Percentiles rank a stretch among this genome's conserved stretches.
Conservation (phyloP, 2,797 vertebrate species). For the Pangasius macronema region DNA sequence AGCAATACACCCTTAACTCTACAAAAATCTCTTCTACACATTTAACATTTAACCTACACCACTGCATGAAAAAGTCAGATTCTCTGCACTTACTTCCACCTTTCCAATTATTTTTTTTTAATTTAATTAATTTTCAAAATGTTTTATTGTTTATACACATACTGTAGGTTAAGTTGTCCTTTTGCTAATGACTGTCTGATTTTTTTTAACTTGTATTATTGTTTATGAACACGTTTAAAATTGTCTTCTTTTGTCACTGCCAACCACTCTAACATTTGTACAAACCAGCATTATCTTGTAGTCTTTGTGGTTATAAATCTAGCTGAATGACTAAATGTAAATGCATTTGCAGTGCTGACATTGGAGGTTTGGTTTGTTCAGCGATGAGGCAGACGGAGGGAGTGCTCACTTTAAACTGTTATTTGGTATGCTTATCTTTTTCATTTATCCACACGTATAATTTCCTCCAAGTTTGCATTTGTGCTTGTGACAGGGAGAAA, state of each 20-base stretch:
- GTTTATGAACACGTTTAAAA: not conserved
- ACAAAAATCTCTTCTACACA: not conserved
- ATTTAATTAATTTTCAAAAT: not conserved
- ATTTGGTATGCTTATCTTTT: not conserved
- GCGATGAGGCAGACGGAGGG: not conserved
- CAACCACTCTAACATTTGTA: not conserved
- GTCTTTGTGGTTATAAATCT: not conserved
- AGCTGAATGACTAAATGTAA: not conserved
- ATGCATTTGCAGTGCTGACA: not conserved
- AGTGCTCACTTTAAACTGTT: not conserved
- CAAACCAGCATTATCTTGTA: not conserved
- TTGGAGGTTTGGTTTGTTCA: not conserved
- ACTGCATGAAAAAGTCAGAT: not conserved
- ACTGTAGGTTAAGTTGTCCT: not conserved
- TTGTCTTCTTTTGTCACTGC: not conserved
- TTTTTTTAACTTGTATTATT: not conserved
- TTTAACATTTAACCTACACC: not conserved
- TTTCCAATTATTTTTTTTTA: not conserved
- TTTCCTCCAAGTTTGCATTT: constrained; percentile 21
- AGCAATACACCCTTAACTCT: not conserved
- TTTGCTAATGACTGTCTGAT: not conserved
- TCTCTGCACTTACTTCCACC: not conserved
- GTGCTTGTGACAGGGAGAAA: constrained; percentile 41
- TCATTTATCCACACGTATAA: constrained; percentile 7
- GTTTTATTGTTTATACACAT: not conserved